Conservation (phyloP, 2,888 invertebrate genomes). For the Andrena flavipes region DNA sequence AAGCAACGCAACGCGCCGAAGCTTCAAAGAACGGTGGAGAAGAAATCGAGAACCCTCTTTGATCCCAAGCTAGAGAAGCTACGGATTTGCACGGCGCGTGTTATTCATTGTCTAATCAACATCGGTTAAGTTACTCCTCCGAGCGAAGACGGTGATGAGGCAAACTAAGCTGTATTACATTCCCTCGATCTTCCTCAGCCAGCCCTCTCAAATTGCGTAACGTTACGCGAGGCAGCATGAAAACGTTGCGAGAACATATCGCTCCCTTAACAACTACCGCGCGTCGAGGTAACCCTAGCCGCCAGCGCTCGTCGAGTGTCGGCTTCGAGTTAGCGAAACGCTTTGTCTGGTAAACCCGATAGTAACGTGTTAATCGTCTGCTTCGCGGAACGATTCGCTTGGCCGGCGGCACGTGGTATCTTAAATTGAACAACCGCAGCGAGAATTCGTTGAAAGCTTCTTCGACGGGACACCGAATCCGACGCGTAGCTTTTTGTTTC, state of each 20-base stretch:
- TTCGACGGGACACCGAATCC: neutral
- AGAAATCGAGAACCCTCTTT: no score
- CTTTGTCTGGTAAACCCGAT: conserved; percentile 3
- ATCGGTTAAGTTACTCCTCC: no score
- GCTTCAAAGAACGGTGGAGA: no score
- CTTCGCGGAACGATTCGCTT: conserved; percentile 17
- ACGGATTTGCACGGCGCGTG: no score
- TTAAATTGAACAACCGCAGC: neutral
- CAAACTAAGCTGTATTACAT: no score
- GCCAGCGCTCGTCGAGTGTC: conserved; percentile 1
- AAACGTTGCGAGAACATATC: neutral
- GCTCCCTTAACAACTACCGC: neutral
- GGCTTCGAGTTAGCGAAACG: conserved; percentile 9
- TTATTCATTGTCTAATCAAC: no score
- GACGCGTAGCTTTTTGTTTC: neutral
- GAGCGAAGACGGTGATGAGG: no score
- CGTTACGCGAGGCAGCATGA: conserved; percentile 62
- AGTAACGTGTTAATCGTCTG: conserved; percentile 26
- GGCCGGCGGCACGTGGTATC: neutral
- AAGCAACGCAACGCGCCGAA: no score
- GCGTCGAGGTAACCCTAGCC: conserved; percentile 4
- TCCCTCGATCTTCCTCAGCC: no score
- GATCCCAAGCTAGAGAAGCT: no score
- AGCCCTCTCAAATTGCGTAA: conserved; percentile 70
- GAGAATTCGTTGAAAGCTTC: neutral